Percentiles rank a stretch among this genome's conserved stretches.
Conservation (phyloP, 2,797 vertebrate genomes). For the Columba guinea region DNA sequence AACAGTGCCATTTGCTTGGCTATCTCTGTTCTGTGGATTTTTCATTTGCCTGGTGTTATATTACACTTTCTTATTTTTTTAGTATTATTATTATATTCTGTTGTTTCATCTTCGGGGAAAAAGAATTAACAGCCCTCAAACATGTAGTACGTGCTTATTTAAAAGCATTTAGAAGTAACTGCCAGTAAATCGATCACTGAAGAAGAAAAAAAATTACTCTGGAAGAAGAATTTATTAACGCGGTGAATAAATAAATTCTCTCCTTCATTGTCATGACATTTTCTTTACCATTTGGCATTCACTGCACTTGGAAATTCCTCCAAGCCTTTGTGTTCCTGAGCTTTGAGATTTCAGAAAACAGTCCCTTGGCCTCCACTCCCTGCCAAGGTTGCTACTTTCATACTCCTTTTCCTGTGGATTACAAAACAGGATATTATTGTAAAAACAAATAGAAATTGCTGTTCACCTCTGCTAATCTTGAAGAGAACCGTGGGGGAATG, state of each 20-base stretch:
- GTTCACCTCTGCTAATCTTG: constrained; percentile 23
- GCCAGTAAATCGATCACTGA: background rate
- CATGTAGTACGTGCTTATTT: background rate
- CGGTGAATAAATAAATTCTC: constrained; percentile 17
- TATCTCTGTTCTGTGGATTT: background rate
- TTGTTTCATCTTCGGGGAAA: background rate
- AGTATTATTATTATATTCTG: background rate
- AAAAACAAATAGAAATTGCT: constrained; percentile 60
- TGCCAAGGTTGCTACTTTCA: constrained; percentile 62
- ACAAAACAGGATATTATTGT: constrained; percentile 69
- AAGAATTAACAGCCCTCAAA: background rate
- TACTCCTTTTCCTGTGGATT: constrained; percentile 70
- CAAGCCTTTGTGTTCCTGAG: constrained; percentile 47
- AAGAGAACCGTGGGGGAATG: constrained; percentile 11
- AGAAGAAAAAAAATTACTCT: background rate
- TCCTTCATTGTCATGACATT: constrained; percentile 37
- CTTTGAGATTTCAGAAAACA: constrained; percentile 45
- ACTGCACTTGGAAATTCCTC: constrained; percentile 33
- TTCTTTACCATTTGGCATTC: constrained; percentile 50
- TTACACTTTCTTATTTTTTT: background rate
- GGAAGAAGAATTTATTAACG: background rate
- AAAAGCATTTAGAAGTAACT: background rate
- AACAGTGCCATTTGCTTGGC: background rate
- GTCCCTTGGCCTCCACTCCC: background rate
- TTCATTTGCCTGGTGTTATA: background rate